Percentiles rank a stretch among this genome's conserved stretches.
phyloP scores from a whole-genome alignment of 1,140 invertebrate genomes.

The Stegodyphus dumicola region DNA sequence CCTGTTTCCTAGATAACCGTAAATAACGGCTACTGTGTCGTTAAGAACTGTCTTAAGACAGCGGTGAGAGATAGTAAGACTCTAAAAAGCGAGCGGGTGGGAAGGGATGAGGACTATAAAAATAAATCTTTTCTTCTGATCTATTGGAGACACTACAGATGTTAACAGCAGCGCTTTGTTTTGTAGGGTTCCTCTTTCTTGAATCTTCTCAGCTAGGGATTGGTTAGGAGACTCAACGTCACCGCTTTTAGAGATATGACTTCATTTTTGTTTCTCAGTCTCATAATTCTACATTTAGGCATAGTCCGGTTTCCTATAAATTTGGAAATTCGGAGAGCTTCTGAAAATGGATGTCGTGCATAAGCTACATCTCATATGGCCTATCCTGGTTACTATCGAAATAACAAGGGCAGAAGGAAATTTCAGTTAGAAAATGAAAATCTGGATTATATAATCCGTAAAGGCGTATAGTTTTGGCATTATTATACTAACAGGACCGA shows the following conservation, averaged over 20 bases:
- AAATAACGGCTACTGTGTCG: constrained; percentile 23
- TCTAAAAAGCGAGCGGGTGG: neutral
- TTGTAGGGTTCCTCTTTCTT: neutral
- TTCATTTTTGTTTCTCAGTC: neutral
- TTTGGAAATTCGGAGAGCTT: too few relatives aligned
- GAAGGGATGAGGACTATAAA: constrained; percentile 1
- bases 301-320: neutral
- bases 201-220: neutral
- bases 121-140: constrained; percentile 19
- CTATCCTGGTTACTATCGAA: too few relatives aligned
- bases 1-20: neutral
- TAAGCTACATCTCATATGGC: too few relatives aligned
- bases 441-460: too few relatives aligned
- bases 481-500: too few relatives aligned
- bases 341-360: too few relatives aligned
- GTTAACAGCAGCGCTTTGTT: constrained; percentile 22
- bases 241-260: constrained; percentile 1
- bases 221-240: neutral
- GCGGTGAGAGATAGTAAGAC: constrained; percentile 17
- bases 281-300: constrained; percentile 19
- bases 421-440: too few relatives aligned
- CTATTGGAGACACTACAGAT: neutral
- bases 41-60: constrained; percentile 3
- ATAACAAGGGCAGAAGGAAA: too few relatives aligned
- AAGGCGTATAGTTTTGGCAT: too few relatives aligned